Conservation (phyloP, 2,797 vertebrate genomes). For the Cercopithecus neglectus region DNA sequence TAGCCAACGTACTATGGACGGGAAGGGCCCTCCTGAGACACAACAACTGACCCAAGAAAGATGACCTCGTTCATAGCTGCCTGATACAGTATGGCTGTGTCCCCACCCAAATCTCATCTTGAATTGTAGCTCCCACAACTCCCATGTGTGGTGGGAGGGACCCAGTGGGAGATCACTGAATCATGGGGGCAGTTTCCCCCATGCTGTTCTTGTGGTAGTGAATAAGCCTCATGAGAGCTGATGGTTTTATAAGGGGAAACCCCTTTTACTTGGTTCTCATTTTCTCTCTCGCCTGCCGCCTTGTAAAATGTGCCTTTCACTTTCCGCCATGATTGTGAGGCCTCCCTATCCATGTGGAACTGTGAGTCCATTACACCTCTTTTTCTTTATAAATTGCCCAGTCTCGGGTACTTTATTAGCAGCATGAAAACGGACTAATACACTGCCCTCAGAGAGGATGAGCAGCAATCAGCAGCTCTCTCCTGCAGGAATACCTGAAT, state of each 20-base stretch:
- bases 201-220: not conserved
- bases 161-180: not conserved
- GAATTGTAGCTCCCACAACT: not conserved
- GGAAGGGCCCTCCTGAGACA: not conserved
- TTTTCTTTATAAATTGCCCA: not conserved
- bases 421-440: not conserved
- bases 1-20: fast-evolving
- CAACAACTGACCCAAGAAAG: not conserved
- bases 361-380: not conserved
- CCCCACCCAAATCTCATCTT: not conserved
- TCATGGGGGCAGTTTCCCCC: not conserved
- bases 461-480: not conserved
- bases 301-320: not conserved
- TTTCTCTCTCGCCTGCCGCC: not conserved
- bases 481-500: not conserved
- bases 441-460: not conserved
- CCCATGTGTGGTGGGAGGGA: not conserved
- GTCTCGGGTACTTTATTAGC: not conserved
- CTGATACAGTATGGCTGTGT: not conserved
- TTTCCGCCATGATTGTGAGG: not conserved
- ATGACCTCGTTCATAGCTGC: not conserved
- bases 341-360: not conserved
- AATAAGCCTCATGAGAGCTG: not conserved
- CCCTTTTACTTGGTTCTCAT: not conserved
- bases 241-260: not conserved